A percentile compares a stretch with the other conserved stretches of the same genome.
phyloP scores from a whole-genome alignment of 2,797 vertebrate genomes.

The Chanos chanos region DNA sequence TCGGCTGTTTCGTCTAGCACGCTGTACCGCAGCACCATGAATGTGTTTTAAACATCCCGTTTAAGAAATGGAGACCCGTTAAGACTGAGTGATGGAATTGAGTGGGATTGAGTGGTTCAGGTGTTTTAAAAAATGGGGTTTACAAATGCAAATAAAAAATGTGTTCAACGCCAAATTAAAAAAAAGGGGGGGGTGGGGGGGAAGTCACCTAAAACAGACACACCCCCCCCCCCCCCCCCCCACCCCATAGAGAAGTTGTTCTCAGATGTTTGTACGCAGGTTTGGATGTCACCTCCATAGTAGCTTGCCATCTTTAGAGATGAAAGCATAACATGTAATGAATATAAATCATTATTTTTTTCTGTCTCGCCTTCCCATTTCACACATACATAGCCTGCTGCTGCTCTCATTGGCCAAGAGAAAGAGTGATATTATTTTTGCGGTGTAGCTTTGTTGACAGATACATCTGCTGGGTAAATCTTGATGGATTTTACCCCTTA shows the following conservation, averaged over 20 bases:
- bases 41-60: constrained; percentile 7
- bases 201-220: too few relatives aligned
- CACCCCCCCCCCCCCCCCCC: too few relatives aligned
- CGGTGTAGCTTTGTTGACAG: constrained; percentile 62
- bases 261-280: background rate
- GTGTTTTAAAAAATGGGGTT: constrained; percentile 11
- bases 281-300: constrained; percentile 31
- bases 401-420: constrained; percentile 47
- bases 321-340: constrained; percentile 52
- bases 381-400: background rate
- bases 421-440: constrained; percentile 60
- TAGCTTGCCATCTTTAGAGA: constrained; percentile 43
- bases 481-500: constrained; percentile 74
- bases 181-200: too few relatives aligned
- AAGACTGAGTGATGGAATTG: constrained; percentile 26
- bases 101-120: constrained; percentile 6
- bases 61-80: constrained; percentile 9
- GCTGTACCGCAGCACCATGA: background rate
- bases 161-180: too few relatives aligned
- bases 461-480: constrained; percentile 71
- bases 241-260: background rate
- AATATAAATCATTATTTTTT: constrained; percentile 64
- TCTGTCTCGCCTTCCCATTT: constrained; percentile 33
- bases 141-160: too few relatives aligned
- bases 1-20: constrained; percentile 2